Percentiles rank a stretch among this genome's conserved stretches.
phyloP scores from a whole-genome alignment of 2,113 vertebrate genomes.

The Pollachius pollachius region DNA sequence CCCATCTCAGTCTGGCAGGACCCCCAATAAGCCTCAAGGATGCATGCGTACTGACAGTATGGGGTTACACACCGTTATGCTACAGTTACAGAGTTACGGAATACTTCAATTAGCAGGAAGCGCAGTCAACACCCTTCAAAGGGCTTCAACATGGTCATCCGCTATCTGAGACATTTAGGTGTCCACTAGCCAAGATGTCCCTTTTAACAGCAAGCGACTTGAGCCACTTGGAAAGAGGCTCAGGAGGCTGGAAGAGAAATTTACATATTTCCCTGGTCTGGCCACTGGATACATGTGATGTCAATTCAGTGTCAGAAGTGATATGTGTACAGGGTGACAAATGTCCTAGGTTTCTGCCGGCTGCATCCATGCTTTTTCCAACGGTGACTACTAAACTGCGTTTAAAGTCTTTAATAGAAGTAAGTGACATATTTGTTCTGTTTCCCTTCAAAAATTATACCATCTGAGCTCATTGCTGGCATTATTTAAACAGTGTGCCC shows the following conservation, averaged over 20 bases:
- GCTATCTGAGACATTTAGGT: conserved; percentile 24
- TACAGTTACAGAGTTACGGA: conserved; percentile 48
- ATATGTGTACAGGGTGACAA: conserved; percentile 13
- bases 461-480: conserved; percentile 45
- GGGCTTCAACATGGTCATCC: conserved; percentile 17
- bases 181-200: conserved; percentile 34
- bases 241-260: conserved; percentile 12
- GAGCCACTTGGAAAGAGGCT: conserved; percentile 15
- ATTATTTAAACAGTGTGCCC: no score
- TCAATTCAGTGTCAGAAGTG: conserved; percentile 26
- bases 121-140: conserved; percentile 54
- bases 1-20: conserved; percentile 45
- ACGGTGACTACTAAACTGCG: conserved; percentile 41
- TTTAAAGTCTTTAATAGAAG: background rate
- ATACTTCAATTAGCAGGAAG: conserved; percentile 57
- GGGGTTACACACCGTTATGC: conserved; percentile 29
- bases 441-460: conserved; percentile 57
- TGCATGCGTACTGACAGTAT: conserved; percentile 43
- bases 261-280: conserved; percentile 10
- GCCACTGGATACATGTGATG: conserved; percentile 20
- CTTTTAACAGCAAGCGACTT: conserved; percentile 30
- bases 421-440: conserved; percentile 42
- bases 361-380: conserved; percentile 25
- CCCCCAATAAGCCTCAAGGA: conserved; percentile 48
- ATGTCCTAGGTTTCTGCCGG: background rate